A percentile compares a stretch with the other conserved stretches of the same genome.
These are phyloP conservation scores for Samia ricini DNA, from an alignment of 1,140 invertebrate species.

Conservation along the genomic window DNA sequence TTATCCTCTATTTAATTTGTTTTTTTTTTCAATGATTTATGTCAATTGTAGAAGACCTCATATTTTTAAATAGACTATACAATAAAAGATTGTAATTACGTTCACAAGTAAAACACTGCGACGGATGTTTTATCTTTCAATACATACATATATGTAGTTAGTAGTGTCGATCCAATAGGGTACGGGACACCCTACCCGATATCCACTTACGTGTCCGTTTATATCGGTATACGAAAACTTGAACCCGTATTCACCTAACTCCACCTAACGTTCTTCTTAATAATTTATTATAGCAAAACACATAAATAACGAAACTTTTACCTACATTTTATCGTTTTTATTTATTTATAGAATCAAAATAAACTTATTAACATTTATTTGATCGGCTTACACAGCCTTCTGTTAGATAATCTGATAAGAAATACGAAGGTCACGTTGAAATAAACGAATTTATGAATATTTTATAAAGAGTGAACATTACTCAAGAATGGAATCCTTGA, in stretches of 20 bases:
- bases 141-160: not conserved
- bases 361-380: not conserved
- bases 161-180: not conserved
- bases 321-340: not conserved
- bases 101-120: not conserved
- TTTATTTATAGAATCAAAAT: conserved; percentile 2
- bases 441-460: not conserved
- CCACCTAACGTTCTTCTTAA: not conserved
- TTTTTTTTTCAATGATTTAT: too few species aligned
- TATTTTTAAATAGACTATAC: too few species aligned
- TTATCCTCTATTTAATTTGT: too few species aligned
- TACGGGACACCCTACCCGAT: not conserved
- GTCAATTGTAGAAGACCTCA: too few species aligned
- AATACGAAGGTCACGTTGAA: not conserved
- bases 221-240: not conserved
- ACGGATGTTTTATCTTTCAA: not conserved
- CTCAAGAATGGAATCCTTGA: not conserved
- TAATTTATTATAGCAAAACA: conserved; percentile 30
- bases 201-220: conserved; percentile 1
- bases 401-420: not conserved
- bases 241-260: not conserved
- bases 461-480: not conserved
- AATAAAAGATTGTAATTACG: not conserved
- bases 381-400: not conserved
- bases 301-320: conserved; percentile 39